Percentiles rank a stretch among this genome's conserved stretches.
These are phyloP conservation scores for Pseudochirops corinnae DNA, from an alignment of 2,797 vertebrate genomes.

Conservation along the genomic window DNA sequence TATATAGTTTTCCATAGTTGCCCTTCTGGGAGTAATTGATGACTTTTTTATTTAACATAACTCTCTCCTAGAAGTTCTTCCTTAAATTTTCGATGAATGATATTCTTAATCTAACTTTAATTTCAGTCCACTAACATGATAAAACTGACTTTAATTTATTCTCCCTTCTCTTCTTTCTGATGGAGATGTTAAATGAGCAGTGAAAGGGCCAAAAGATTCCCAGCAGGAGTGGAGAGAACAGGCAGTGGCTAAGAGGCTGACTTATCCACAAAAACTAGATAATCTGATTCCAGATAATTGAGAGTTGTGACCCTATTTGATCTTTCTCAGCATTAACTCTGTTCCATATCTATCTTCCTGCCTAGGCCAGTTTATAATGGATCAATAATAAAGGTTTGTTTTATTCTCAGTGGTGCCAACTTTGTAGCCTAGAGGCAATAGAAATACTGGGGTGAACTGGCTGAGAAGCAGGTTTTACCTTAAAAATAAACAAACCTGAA, in stretches of 20 bases:
- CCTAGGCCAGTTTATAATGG: constrained; percentile 23
- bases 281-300: constrained; percentile 43
- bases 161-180: constrained; percentile 29
- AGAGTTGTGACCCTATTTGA: constrained; percentile 30
- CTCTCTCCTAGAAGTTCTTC: neutral
- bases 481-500: constrained; percentile 18
- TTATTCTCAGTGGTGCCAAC: constrained; percentile 39
- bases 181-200: constrained; percentile 67
- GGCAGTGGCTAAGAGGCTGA: constrained; percentile 39
- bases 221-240: constrained; percentile 48
- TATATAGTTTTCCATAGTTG: neutral
- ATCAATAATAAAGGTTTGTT: constrained; percentile 61
- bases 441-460: constrained; percentile 1
- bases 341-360: constrained; percentile 27
- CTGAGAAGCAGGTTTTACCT: constrained; percentile 32
- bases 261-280: constrained; percentile 47
- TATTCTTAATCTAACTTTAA: constrained; percentile 39
- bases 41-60: neutral
- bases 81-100: neutral
- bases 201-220: constrained; percentile 60
- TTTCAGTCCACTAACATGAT: constrained; percentile 57
- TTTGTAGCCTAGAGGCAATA: constrained; percentile 42
- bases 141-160: constrained; percentile 62
- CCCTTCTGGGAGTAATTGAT: constrained; percentile 36
- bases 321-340: constrained; percentile 42